Conservation (phyloP, 2,888 invertebrate species). For the Notodromas monacha region DNA sequence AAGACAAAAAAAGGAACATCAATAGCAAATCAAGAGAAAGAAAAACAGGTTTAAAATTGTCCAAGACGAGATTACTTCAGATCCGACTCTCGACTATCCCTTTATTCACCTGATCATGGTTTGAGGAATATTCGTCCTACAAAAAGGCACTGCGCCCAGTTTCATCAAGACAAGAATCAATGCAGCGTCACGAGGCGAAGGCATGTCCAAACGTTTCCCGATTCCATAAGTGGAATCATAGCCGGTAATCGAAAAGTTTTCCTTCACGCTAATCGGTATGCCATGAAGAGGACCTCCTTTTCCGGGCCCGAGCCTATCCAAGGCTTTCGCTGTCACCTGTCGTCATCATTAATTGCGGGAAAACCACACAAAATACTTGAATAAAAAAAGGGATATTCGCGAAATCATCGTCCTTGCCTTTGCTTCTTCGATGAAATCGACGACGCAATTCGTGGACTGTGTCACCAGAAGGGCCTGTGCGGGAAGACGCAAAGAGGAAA, state of each 20-base stretch:
- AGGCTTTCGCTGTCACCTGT: slow-evolving; percentile 10
- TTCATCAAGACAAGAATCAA: slow-evolving; percentile 11
- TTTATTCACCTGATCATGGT: slow-evolving; percentile 13
- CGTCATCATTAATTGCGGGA: no score
- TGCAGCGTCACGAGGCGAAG: slow-evolving; percentile 11
- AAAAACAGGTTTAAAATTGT: no score
- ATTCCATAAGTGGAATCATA: slow-evolving; percentile 15
- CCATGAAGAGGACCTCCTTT: slow-evolving; percentile 14
- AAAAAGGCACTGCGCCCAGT: slow-evolving; percentile 20
- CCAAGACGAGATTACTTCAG: no score
- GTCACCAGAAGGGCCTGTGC: no score
- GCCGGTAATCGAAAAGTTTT: slow-evolving; percentile 14
- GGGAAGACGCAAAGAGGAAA: no score
- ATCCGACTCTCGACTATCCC: no score
- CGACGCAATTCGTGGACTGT: slow-evolving; percentile 14
- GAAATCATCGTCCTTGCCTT: slow-evolving; percentile 10
- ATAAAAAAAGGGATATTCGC: slow-evolving; percentile 6
- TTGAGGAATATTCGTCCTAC: slow-evolving; percentile 18
- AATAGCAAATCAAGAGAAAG: no score
- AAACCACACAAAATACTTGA: no score
- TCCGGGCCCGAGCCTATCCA: slow-evolving; percentile 9
- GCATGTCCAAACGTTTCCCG: slow-evolving; percentile 13
- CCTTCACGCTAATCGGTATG: slow-evolving; percentile 15
- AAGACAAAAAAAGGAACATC: no score
- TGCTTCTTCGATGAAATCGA: slow-evolving; percentile 13